These are phyloP conservation scores for Psittacula cyanocephala DNA, from an alignment of 2,113 vertebrate species.

Conservation along the genomic window DNA sequence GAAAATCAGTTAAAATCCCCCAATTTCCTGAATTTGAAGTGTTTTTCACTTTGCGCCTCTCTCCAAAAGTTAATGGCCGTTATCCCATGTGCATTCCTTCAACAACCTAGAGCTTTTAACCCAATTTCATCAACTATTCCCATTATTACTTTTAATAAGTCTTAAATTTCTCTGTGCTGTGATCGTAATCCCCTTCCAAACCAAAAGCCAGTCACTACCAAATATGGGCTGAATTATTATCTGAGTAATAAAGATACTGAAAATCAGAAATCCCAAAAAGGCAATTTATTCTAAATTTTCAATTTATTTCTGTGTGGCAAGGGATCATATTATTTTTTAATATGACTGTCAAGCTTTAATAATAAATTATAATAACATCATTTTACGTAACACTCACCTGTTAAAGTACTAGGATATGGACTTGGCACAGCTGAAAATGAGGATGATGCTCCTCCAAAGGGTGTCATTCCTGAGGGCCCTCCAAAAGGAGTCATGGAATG, in stretches of 20 bases:
- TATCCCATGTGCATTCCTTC: neutral
- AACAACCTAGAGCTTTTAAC: neutral
- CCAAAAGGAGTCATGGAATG: constrained; percentile 90
- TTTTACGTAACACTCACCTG: constrained; percentile 75
- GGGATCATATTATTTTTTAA: neutral
- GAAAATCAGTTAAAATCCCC: neutral
- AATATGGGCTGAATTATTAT: neutral
- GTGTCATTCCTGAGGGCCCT: constrained; percentile 87
- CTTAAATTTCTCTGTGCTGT: neutral
- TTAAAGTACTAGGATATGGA: constrained; percentile 86
- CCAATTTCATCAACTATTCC: neutral
- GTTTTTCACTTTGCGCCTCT: neutral
- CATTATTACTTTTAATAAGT: neutral
- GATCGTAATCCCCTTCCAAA: neutral
- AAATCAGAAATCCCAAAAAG: neutral
- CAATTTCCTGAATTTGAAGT: neutral
- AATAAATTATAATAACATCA: neutral
- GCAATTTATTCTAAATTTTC: neutral
- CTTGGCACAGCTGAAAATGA: constrained; percentile 86
- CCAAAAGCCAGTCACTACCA: neutral
- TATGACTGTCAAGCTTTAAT: neutral
- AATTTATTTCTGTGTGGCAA: neutral
- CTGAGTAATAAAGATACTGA: neutral
- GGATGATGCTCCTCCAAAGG: constrained; percentile 89
- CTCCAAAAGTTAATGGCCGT: neutral